Evolutionary conservation across 2,113 vertebrate genomes (phyloP).

Genomic region (Prolemur simus): DNA sequence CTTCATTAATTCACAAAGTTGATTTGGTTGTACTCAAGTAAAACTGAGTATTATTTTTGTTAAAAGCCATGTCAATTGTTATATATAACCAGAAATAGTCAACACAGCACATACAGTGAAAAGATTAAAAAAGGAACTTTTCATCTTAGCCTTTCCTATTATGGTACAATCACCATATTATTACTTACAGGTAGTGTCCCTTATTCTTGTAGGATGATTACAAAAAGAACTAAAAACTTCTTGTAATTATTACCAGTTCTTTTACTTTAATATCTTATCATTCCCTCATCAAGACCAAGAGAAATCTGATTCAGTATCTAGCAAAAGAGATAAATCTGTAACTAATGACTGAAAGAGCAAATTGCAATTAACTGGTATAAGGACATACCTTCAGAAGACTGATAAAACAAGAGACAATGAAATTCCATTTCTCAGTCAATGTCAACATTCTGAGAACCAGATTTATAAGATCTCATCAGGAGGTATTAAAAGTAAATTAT

Average conservation of each 20-base stretch:
- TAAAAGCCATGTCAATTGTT: not conserved
- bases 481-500: not conserved
- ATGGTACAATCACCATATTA: not conserved
- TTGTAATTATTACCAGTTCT: slow-evolving; percentile 31
- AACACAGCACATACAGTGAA: not conserved
- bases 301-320: not conserved
- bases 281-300: not conserved
- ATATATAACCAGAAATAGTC: not conserved
- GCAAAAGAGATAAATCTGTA: slow-evolving; percentile 11
- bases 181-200: not conserved
- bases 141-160: not conserved
- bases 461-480: not conserved
- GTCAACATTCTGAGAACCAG: slow-evolving; percentile 2
- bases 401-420: not conserved
- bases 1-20: slow-evolving; percentile 35
- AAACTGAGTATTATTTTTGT: not conserved
- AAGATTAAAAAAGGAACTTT: not conserved
- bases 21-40: not conserved
- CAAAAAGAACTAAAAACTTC: not conserved
- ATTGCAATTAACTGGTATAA: not conserved
- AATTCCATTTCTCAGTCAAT: not conserved
- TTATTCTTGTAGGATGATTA: not conserved
- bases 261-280: slow-evolving; percentile 31
- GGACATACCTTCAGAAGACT: not conserved
- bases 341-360: not conserved